Evolutionary conservation across 2,888 invertebrate genomes (phyloP).

Genomic region (Drosophila kanekoi): DNA sequence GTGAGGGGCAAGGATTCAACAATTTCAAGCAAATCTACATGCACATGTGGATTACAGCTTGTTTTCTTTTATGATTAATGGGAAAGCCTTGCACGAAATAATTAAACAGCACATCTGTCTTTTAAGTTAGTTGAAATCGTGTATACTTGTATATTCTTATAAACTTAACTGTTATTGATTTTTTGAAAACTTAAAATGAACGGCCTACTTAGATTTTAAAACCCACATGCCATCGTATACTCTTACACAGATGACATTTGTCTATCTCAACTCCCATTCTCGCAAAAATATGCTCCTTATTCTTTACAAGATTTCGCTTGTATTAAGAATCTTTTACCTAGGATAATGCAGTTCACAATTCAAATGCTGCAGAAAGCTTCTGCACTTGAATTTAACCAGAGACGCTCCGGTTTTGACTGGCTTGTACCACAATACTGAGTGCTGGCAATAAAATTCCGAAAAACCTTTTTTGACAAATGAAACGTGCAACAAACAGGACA

Average conservation of each 20-base stretch:
- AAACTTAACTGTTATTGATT: no score
- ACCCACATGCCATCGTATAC: no score
- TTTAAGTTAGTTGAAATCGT: no score
- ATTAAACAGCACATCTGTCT: no score
- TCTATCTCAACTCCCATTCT: no score
- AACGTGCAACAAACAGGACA: constrained; percentile 71
- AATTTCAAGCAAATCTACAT: constrained; percentile 7
- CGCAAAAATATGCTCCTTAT: no score
- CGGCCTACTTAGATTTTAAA: no score
- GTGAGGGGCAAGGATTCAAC: neutral
- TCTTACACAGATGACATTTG: no score
- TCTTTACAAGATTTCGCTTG: no score
- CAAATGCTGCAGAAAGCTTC: neutral
- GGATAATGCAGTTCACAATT: neutral
- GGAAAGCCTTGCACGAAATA: neutral
- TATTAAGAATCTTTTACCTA: neutral
- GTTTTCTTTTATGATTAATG: constrained; percentile 9
- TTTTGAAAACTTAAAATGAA: no score
- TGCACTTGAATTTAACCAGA: neutral
- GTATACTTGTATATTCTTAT: no score
- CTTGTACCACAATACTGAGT: neutral
- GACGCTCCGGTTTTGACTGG: neutral
- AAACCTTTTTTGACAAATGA: constrained; percentile 73
- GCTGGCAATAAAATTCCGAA: constrained; percentile 57
- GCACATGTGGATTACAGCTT: constrained; percentile 5